These are phyloP conservation scores for Glyptemys insculpta DNA, from an alignment of 2,797 vertebrate genomes.

Conservation along the genomic window DNA sequence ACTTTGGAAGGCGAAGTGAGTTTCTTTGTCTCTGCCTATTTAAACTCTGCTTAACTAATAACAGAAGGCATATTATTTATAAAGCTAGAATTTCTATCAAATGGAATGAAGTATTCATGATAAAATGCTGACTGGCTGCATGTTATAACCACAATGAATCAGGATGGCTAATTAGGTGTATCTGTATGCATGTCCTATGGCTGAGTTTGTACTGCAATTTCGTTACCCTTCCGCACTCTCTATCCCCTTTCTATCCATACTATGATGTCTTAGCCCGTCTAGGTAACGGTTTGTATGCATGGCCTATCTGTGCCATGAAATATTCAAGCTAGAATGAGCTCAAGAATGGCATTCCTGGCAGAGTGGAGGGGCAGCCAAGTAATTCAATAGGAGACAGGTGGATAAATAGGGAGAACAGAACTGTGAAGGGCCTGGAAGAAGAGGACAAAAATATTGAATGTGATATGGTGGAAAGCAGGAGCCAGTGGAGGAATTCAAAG, in stretches of 20 bases:
- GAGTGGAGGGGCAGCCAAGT: neutral
- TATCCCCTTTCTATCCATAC: neutral
- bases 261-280: no score
- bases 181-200: neutral
- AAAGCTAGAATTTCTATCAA: neutral
- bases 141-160: neutral
- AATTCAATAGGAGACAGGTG: neutral
- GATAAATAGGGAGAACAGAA: neutral
- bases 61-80: neutral
- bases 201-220: neutral
- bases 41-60: neutral
- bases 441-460: neutral
- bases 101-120: neutral
- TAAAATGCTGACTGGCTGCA: neutral
- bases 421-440: neutral
- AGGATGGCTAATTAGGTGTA: neutral
- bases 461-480: neutral
- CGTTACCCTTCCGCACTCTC: neutral
- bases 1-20: neutral
- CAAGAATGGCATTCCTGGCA: neutral
- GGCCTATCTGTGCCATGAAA: neutral
- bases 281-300: neutral
- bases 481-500: neutral
- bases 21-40: neutral
- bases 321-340: neutral